Evolutionary conservation across 2,888 invertebrate species (phyloP), one percentile per base, ranked within the genome.

Genomic region (Spialia ferax): DNA sequence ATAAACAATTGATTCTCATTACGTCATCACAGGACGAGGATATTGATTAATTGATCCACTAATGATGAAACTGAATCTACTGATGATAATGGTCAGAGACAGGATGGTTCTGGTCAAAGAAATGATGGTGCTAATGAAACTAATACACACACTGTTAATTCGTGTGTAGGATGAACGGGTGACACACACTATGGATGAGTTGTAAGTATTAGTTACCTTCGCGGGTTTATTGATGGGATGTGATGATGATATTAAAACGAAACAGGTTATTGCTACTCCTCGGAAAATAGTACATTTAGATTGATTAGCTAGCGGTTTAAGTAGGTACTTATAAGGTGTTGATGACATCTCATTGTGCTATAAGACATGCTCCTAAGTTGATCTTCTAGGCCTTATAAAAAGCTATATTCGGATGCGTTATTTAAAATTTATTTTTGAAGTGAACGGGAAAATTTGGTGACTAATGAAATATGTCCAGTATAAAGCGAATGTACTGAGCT

Each of bases 1-100:
- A 88, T 87, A 87, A 93, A 93, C 78, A 91, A 92, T 86, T 80
- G 70, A 67, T 77, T 78, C 78, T 79, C 75, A 84, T 83, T 83
- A 83, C 76, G 77, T 76, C 73, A 77, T 77, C 79, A 71, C 64
- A 60, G 71, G 75, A 72, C 71, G 72, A 68, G 67, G 63, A 73
- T 63, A 68, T 61, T 63, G 62, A 70, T 72, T 60, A 15, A 59
- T 18, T 45, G 45, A 23, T 26, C 38, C 23, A 66, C 32, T 55
- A 35, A 61, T 72, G 42, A 64, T 69, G 63, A 71, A 65, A 59
- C 64, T 63, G 42, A 50, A 56, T 69, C 35, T 61, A 62, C 64
- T 50, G 59, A 64, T 76, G 74, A 70, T 65, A 66, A 67, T 63
- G 42, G 59, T 59, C 70, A 42, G 57, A 60, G 59, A 8, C 15